Base-by-base conservation (phyloP, 2,888 invertebrate species). In the Pammene fasciana region DNA sequence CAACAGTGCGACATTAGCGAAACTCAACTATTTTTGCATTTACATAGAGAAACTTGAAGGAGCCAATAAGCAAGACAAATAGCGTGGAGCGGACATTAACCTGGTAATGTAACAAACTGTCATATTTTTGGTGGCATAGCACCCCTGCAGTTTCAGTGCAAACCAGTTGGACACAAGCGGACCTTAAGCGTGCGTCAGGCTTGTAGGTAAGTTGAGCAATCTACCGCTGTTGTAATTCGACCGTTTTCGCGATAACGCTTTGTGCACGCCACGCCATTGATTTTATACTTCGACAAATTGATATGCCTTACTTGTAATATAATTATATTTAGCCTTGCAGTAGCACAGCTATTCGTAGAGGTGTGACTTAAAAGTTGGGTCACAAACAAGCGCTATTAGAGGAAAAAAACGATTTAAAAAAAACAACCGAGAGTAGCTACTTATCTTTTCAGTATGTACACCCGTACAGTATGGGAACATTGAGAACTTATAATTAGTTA, bases 111-210 rank as follows among this genome's bases (percentile, higher is more conserved):
- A 38, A 38, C 38, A 38, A 26, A n/a, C 52, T 16, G 43, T 43
- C 5, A 16, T 26, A 16, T 43, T 11, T 11, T 13, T 52, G 8
- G 13, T 50, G 54, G n/a, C 34, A 34, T 34, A 34, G 54, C 2
- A 34, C 8, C 34, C 34, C 34, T 48, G 43, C 50, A 34, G 43
- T 57, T 68, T 68, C 43, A 50, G 62, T 18, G 50, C 56, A 50
- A 64, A 64, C 68, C 68, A 56, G 62, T 50, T 57, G 43, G 16
- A 62, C 50, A 50, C 62, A 64, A 68, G 64, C 43, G 43, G 56
- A 41, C 56, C 48, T 62, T 48, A 48, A 56, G 43, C 45, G 62
- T 56, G 50, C 48, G 68, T 62, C 55, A 55, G 38, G 16, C 48
- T 59, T 26, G 34, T 50, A 46, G 16, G 56, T 43, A 43, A 16